Conservation (phyloP, 2,113 vertebrate species). For the Apus apus region DNA sequence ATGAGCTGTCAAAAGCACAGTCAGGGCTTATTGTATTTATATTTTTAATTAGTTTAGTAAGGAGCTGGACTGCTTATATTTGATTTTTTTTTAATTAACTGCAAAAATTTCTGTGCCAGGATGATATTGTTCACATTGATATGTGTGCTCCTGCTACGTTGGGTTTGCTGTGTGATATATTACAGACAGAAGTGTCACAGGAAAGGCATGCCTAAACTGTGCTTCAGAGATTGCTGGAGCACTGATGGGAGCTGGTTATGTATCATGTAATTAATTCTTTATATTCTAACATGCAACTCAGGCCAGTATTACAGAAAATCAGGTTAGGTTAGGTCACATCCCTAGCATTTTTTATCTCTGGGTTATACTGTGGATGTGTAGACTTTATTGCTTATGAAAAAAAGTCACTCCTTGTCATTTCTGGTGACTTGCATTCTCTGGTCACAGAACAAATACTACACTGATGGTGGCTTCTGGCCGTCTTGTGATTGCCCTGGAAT, state of each 20-base stretch:
- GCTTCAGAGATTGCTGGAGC: background rate
- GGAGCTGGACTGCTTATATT: conserved; percentile 63
- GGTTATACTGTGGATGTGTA: background rate
- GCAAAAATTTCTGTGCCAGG: conserved; percentile 56
- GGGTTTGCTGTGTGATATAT: conserved; percentile 9
- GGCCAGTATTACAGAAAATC: background rate
- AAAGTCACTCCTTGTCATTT: background rate
- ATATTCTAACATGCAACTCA: background rate
- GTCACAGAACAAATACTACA: background rate
- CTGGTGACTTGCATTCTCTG: background rate
- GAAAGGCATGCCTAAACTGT: background rate
- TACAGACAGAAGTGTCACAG: background rate
- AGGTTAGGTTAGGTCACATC: background rate
- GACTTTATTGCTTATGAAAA: background rate
- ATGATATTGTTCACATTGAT: conserved; percentile 6
- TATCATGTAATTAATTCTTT: background rate
- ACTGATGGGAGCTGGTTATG: background rate
- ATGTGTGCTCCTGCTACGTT: background rate
- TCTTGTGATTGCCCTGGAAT: background rate
- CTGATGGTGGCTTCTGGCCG: background rate
- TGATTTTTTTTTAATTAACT: conserved; percentile 70
- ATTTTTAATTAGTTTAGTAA: conserved; percentile 78
- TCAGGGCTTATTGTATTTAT: conserved; percentile 78
- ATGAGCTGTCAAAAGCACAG: conserved; percentile 76
- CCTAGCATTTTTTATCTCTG: background rate